Conservation (phyloP, 2,113 vertebrate genomes). For the Ramphastos sulfuratus region DNA sequence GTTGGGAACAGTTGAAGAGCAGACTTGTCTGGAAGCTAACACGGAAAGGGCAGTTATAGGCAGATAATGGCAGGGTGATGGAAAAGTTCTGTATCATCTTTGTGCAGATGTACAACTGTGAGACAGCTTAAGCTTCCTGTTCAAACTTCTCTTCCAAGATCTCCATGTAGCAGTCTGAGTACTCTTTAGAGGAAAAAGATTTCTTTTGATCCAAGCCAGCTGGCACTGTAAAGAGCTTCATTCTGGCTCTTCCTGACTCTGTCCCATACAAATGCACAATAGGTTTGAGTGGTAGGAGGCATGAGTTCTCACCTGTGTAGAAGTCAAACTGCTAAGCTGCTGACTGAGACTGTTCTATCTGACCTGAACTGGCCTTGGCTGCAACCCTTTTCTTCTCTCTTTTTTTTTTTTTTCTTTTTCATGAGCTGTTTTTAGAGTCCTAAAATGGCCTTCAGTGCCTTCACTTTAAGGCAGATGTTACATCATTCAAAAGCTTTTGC, state of each 20-base stretch:
- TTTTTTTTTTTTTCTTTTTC: not conserved
- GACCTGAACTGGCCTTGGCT: not conserved
- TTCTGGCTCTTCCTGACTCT: not conserved
- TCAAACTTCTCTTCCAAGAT: not conserved
- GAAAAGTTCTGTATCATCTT: not conserved
- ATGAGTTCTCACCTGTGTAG: not conserved
- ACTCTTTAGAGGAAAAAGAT: not conserved
- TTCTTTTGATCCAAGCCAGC: not conserved
- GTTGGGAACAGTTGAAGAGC: not conserved
- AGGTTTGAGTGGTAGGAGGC: not conserved
- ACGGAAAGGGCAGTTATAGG: not conserved
- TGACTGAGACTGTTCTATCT: not conserved
- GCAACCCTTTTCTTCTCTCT: not conserved
- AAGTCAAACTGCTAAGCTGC: not conserved
- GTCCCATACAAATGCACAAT: not conserved
- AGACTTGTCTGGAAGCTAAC: not conserved
- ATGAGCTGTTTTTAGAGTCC: not conserved
- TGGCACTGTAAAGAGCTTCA: not conserved
- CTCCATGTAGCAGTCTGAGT: not conserved
- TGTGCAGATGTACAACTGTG: not conserved
- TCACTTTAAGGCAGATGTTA: not conserved
- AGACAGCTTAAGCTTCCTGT: not conserved
- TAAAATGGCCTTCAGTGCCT: slow-evolving; percentile 9
- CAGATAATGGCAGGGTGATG: not conserved
- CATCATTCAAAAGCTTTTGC: not conserved